A percentile compares a stretch with the other conserved stretches of the same genome.
Conservation (phyloP, 2,113 vertebrate genomes). For the Phrynosoma platyrhinos region DNA sequence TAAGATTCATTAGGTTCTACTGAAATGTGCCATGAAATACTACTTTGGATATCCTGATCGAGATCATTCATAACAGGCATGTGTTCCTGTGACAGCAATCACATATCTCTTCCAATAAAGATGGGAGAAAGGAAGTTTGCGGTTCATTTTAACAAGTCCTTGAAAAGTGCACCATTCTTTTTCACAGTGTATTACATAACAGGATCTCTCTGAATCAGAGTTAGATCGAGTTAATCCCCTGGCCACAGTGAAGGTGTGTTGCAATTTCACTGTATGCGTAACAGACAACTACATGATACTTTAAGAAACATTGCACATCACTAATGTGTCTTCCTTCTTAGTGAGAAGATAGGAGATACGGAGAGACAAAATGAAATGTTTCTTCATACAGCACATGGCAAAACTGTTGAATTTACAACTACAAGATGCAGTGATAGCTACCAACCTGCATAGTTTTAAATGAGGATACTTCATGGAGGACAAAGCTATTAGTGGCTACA, state of each 20-base stretch:
- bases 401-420: background rate
- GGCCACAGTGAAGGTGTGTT: too few relatives aligned
- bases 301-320: too few relatives aligned
- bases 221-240: background rate
- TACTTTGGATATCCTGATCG: conserved; percentile 14
- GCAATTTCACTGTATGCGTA: too few relatives aligned
- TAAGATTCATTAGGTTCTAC: conserved; percentile 49
- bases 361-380: background rate
- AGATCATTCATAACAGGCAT: conserved; percentile 2
- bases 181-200: background rate
- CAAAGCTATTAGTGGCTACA: too few relatives aligned
- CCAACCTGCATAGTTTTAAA: background rate
- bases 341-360: too few relatives aligned
- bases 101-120: background rate
- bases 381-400: background rate
- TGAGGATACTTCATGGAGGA: too few relatives aligned
- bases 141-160: background rate
- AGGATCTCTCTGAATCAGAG: background rate
- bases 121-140: background rate
- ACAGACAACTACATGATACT: too few relatives aligned
- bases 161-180: background rate
- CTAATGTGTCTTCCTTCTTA: too few relatives aligned
- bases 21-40: conserved; percentile 41
- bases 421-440: background rate
- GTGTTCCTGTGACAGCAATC: conserved; percentile 17